Evolutionary conservation across 2,888 invertebrate genomes (phyloP).

Genomic region (Sympetrum striolatum): DNA sequence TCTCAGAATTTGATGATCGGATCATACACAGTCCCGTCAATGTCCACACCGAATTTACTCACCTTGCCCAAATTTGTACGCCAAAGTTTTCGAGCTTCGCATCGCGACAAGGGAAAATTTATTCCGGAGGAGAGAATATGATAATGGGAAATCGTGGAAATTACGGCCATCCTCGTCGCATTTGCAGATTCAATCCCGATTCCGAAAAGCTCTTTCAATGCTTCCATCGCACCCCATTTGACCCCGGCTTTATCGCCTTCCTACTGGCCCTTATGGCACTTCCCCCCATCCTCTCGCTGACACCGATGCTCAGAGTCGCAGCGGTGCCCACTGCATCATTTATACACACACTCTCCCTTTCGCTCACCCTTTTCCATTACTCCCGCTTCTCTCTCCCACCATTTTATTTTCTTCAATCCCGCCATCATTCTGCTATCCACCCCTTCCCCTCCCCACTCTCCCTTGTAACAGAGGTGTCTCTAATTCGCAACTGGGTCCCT

Average conservation of each 20-base stretch:
- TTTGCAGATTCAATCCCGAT: too few species aligned
- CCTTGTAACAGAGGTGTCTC: neutral
- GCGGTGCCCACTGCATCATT: neutral
- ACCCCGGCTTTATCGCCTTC: neutral
- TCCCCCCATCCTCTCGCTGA: neutral
- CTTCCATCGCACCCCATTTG: neutral
- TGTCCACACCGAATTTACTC: neutral
- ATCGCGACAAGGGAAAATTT: too few species aligned
- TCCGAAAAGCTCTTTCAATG: neutral
- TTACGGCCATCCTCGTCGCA: too few species aligned
- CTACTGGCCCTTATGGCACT: neutral
- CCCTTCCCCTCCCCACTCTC: neutral
- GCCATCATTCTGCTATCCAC: neutral
- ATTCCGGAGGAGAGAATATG: too few species aligned
- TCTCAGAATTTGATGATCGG: neutral
- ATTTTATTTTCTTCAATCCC: neutral
- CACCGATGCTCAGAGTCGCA: neutral
- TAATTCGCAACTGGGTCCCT: neutral
- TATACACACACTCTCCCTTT: neutral
- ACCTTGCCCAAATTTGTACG: neutral
- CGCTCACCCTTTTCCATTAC: neutral
- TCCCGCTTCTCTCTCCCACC: neutral
- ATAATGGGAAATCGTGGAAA: too few species aligned
- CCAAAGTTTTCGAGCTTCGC: too few species aligned
- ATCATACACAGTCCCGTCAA: neutral